Percentiles rank a stretch among this genome's conserved stretches.
Evolutionary conservation across 2,113 vertebrate genomes (phyloP).

Genomic region (Lanius ludovicianus): DNA sequence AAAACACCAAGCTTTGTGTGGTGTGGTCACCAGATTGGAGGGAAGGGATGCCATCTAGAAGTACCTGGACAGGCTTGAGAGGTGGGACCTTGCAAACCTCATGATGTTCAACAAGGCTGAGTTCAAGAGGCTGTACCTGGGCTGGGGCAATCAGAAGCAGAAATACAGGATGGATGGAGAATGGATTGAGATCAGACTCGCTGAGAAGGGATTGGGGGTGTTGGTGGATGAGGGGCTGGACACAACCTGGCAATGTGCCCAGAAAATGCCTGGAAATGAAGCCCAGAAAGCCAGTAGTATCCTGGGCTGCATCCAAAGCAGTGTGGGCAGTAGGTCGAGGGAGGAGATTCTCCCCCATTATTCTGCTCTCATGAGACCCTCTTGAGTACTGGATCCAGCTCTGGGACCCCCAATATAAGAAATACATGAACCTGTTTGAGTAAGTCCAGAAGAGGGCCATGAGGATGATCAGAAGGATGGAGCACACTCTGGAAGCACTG

Average conservation of each 20-base stretch:
- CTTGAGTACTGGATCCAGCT: neutral
- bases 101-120: neutral
- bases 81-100: neutral
- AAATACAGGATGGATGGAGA: neutral
- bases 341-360: neutral
- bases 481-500: neutral
- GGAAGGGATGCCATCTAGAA: neutral
- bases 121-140: neutral
- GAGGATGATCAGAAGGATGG: neutral
- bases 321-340: rapidly evolving
- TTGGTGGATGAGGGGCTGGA: neutral
- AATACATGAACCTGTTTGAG: neutral
- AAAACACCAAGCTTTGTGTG: neutral
- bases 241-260: neutral
- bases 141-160: neutral
- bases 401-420: neutral
- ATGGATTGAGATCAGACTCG: rapidly evolving
- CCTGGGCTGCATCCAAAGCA: neutral
- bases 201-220: neutral
- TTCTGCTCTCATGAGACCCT: neutral
- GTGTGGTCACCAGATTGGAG: neutral
- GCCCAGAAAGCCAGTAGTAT: neutral
- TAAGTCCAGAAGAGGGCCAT: neutral
- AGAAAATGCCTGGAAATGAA: neutral
- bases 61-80: neutral